Conservation (phyloP, 2,888 invertebrate species). For the Drosophila pegasa region DNA sequence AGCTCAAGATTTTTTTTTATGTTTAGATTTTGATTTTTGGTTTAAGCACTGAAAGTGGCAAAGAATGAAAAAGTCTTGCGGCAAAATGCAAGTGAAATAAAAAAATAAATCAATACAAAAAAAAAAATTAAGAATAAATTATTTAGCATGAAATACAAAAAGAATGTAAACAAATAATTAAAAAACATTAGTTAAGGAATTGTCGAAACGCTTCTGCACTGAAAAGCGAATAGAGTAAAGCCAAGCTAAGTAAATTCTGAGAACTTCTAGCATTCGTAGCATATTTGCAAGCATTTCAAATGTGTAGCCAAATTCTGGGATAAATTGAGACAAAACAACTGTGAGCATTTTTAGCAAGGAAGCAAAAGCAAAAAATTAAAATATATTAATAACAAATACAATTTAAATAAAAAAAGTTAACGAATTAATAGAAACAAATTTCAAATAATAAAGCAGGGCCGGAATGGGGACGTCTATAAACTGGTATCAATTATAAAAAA, state of each 20-base stretch:
- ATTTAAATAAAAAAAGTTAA: slow-evolving; percentile 35
- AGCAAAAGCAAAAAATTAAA: slow-evolving; percentile 26
- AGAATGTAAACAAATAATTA: slow-evolving; percentile 34
- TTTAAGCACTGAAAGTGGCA: slow-evolving; percentile 67
- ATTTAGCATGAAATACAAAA: slow-evolving; percentile 40
- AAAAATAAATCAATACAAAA: slow-evolving; percentile 30
- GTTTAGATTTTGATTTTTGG: slow-evolving; percentile 44
- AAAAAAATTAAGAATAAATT: slow-evolving; percentile 27
- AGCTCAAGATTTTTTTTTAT: slow-evolving; percentile 31
- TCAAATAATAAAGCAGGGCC: slow-evolving; percentile 28
- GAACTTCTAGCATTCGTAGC: slow-evolving; percentile 48
- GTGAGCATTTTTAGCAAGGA: slow-evolving; percentile 53
- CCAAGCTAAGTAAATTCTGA: slow-evolving; percentile 55
- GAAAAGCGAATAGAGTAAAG: slow-evolving; percentile 64
- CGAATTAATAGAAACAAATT: slow-evolving; percentile 23
- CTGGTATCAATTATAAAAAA: slow-evolving; percentile 43
- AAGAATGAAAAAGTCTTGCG: slow-evolving; percentile 43
- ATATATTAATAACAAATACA: slow-evolving; percentile 20
- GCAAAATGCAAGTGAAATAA: slow-evolving; percentile 38
- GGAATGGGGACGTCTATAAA: slow-evolving; percentile 11
- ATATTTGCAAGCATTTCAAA: slow-evolving; percentile 71
- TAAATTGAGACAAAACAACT: slow-evolving; percentile 31
- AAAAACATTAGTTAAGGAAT: slow-evolving; percentile 46
- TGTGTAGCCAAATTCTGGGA: slow-evolving; percentile 64
- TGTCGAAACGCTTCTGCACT: slow-evolving; percentile 65